A percentile compares a stretch with the other conserved stretches of the same genome.
Conservation (phyloP, 2,888 invertebrate species). For the Anagyrus pseudococci region DNA sequence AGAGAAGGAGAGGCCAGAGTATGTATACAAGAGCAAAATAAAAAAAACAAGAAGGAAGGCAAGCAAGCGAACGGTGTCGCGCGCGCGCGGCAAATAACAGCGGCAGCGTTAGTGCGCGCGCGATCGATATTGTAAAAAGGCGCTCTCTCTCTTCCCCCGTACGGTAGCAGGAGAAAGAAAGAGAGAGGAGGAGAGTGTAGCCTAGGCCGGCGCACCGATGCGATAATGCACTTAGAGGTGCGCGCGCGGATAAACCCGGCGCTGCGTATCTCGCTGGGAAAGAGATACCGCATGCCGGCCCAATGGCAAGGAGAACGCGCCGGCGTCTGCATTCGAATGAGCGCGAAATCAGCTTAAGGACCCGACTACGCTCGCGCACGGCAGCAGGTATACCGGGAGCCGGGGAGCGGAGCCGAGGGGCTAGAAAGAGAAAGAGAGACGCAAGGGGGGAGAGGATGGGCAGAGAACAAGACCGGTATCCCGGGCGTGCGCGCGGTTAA, state of each 20-base stretch:
- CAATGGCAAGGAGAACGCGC: background rate
- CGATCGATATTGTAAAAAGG: constrained; percentile 16
- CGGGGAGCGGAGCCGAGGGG: no score
- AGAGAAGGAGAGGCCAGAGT: no score
- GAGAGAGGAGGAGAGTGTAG: constrained; percentile 2
- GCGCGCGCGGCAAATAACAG: background rate
- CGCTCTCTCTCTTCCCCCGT: constrained; percentile 6
- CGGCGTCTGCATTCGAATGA: constrained; percentile 29
- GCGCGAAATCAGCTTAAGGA: constrained; percentile 31
- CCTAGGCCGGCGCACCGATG: background rate
- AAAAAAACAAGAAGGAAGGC: constrained; percentile 1
- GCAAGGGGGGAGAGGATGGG: no score
- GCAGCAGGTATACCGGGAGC: no score
- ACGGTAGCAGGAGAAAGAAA: constrained; percentile 9
- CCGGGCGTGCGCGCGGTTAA: constrained; percentile 34
- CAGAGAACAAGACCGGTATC: no score
- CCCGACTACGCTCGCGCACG: background rate
- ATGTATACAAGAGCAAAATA: no score
- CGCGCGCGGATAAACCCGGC: no score
- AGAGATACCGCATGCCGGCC: no score
- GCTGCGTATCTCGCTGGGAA: background rate
- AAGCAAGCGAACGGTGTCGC: constrained; percentile 3
- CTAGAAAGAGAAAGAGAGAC: no score
- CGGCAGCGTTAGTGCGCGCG: background rate
- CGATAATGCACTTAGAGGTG: background rate